A percentile compares a stretch with the other conserved stretches of the same genome.
phyloP scores from a whole-genome alignment of 2,113 vertebrate species.

The Orcinus orca region DNA sequence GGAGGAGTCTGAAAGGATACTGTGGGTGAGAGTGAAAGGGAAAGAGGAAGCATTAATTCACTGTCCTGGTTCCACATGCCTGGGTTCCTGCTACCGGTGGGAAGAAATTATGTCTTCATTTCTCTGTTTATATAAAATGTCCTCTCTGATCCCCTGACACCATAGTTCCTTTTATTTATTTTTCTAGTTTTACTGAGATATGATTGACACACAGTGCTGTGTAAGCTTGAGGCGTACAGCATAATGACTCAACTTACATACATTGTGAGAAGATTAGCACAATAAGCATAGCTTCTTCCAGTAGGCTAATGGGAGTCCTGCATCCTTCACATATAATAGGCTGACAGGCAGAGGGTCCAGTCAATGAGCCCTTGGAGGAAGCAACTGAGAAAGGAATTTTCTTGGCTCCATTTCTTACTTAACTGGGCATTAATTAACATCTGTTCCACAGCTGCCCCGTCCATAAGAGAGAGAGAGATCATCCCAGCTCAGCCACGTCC shows the following conservation, averaged over 20 bases:
- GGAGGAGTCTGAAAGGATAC: neutral
- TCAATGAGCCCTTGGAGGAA: neutral
- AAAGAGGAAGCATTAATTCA: neutral
- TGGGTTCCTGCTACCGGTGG: neutral
- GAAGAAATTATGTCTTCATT: neutral
- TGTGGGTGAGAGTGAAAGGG: neutral
- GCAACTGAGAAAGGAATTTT: conserved; percentile 4
- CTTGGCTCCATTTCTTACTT: conserved; percentile 1
- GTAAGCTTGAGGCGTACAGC: neutral
- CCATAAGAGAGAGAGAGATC: neutral
- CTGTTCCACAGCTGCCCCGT: neutral
- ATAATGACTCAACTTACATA: neutral
- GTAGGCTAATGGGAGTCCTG: neutral
- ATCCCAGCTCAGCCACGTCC: too few species aligned
- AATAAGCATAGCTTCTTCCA: neutral
- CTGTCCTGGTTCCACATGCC: neutral
- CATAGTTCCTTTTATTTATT: neutral
- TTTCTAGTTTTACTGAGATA: neutral
- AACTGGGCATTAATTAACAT: neutral
- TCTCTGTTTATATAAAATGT: neutral
- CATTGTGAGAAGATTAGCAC: neutral
- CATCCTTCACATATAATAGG: neutral
- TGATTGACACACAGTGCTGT: neutral
- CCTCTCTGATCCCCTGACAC: neutral
- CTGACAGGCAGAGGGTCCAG: neutral